Base-by-base conservation (phyloP, 2,888 invertebrate species). In the Eristalinus sepulchralis region DNA sequence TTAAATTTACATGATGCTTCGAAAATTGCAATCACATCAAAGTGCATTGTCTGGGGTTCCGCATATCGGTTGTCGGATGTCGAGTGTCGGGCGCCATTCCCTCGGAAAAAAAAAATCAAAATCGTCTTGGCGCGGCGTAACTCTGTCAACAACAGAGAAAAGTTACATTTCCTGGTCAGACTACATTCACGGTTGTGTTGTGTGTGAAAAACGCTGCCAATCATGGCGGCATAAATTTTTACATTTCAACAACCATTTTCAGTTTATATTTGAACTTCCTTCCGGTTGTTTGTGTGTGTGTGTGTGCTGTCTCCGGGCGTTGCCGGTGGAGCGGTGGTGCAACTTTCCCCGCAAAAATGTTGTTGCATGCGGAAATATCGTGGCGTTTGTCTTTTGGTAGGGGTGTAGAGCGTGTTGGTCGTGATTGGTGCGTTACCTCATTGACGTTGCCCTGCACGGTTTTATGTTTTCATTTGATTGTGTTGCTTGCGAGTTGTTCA, bases 231-330 rank as follows among this genome's bases (percentile, higher is more conserved):
- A 79, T 75, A 66, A 27, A 70, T 79, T 83, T 83, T 79, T 83
- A 83, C 75, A 75, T 75, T 78, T 78, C 78, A 59, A 78, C 78
- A 78, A 57, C 78, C 72, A 75, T 79, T 79, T 79, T 70, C 59
- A 83, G 68, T 83, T 83, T 83, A 78, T 81, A 75, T 77, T 82
- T 82, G 81, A 77, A 72, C 71, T 66, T 73, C 78, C 83, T 83
- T 83, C 78, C 83, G 64, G 8, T 55, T 31, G n/a, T n/a, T 62
- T 47, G 10, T 2, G 57, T 22, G 24, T 57, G 39, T 36, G 27
- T 27, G 20, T 20, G 36, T 17, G 20, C 20, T 63, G 27, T 63
- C 20, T 60, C 24, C 13, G 13, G 33, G 47, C 47, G 27, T 27
- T 27, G 27, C 27, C 27, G 5, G 27, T 31, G 17, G 20, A 11